phyloP scores from a whole-genome alignment of 2,888 invertebrate genomes.

The Osedax fenrisi region DNA sequence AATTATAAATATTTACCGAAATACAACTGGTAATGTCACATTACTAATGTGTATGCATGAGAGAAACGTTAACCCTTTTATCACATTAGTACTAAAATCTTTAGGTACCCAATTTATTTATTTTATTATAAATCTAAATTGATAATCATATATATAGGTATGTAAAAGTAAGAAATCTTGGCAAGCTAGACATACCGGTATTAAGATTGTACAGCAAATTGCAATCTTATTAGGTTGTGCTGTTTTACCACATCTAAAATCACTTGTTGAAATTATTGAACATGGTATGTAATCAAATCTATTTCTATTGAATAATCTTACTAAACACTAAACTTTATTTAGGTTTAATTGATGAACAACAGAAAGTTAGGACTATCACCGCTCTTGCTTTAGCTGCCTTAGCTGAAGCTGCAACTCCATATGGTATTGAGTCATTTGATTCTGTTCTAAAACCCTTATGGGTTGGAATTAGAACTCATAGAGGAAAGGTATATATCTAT shows the following conservation, averaged over 20 bases:
- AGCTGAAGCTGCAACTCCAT: constrained; percentile 96
- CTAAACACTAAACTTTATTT: constrained; percentile 18
- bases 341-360: constrained; percentile 91
- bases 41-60: too few species aligned
- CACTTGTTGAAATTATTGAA: constrained; percentile 95
- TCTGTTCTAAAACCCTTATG: constrained; percentile 95
- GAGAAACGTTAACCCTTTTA: too few species aligned
- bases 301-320: not conserved
- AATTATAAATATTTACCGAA: too few species aligned
- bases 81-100: too few species aligned
- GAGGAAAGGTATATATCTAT: constrained; percentile 55
- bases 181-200: constrained; percentile 91
- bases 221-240: constrained; percentile 99
- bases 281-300: constrained; percentile 61
- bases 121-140: too few species aligned
- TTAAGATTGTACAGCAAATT: constrained; percentile 99
- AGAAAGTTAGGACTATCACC: constrained; percentile 96
- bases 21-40: too few species aligned
- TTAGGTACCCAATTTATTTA: too few species aligned
- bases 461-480: constrained; percentile 84
- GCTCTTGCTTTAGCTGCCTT: constrained; percentile 93
- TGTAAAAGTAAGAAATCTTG: constrained; percentile 98
- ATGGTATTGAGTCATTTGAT: constrained; percentile 99
- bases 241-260: constrained; percentile 90
- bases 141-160: constrained; percentile 62